Percentiles rank a stretch among this genome's conserved stretches.
phyloP scores from a whole-genome alignment of 2,113 vertebrate genomes.

The Cercocebus atys region DNA sequence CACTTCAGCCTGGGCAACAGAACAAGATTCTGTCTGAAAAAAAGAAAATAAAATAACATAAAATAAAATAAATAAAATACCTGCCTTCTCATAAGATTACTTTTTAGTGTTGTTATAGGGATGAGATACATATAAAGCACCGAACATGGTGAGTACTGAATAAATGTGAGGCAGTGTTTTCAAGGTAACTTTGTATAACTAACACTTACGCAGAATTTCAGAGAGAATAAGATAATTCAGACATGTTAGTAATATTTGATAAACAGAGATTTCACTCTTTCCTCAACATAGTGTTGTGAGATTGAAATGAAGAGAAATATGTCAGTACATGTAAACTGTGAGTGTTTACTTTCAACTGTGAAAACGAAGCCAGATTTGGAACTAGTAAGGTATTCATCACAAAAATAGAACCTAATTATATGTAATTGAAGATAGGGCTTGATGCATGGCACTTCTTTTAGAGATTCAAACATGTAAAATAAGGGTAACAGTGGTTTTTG shows the following conservation, averaged over 20 bases:
- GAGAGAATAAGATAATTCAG: constrained; percentile 7
- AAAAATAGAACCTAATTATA: constrained; percentile 44
- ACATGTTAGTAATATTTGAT: constrained; percentile 15
- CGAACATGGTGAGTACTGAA: not conserved
- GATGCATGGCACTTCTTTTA: not conserved
- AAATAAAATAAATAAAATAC: not conserved
- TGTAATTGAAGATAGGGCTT: constrained; percentile 19
- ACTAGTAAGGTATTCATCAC: not conserved
- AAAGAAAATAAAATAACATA: no score
- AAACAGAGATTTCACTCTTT: constrained; percentile 1
- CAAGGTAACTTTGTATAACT: not conserved
- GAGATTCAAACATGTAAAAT: constrained; percentile 23
- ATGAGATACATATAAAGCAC: not conserved
- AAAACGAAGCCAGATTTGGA: constrained; percentile 43
- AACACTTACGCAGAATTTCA: not conserved
- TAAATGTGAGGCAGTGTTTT: not conserved
- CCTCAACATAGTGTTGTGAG: not conserved
- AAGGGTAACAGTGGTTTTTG: not conserved
- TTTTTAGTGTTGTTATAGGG: not conserved
- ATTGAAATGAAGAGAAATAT: constrained; percentile 3
- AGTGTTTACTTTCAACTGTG: constrained; percentile 56
- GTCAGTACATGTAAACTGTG: not conserved
- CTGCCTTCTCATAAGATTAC: not conserved
- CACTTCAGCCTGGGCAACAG: no score
- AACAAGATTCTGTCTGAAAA: no score